Percentiles rank a stretch among this genome's conserved stretches.
These are phyloP conservation scores for Ceratosolen solmsi DNA, from an alignment of 1,140 invertebrate species.

Conservation along the genomic window DNA sequence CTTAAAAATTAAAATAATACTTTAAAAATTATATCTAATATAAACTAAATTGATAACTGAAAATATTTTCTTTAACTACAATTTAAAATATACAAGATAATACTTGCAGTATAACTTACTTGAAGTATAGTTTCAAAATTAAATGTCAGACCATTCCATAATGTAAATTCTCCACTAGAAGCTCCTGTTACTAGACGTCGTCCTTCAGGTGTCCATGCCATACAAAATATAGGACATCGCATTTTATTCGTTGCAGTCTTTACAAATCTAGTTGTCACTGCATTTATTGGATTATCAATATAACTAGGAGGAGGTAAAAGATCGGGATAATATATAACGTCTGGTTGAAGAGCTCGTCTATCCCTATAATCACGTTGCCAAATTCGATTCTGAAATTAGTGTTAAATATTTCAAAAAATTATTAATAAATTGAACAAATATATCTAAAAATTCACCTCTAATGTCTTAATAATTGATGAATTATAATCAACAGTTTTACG, in stretches of 20 bases:
- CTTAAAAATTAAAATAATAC: too few relatives aligned
- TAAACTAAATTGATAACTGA: too few relatives aligned
- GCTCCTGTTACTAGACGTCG: conserved; percentile 97
- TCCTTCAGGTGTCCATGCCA: conserved; percentile 99
- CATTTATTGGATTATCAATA: conserved; percentile 96
- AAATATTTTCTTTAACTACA: too few relatives aligned
- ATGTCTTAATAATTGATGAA: conserved; percentile 92
- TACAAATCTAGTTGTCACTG: conserved; percentile 96
- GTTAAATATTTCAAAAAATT: conserved; percentile 6
- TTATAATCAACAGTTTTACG: conserved; percentile 99
- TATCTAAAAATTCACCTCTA: conserved; percentile 79
- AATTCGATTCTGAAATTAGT: conserved; percentile 81
- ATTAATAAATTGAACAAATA: background rate
- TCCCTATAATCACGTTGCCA: conserved; percentile 96
- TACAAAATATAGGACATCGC: conserved; percentile 98
- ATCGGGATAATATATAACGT: conserved; percentile 91
- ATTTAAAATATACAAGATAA: too few relatives aligned
- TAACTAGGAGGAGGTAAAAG: conserved; percentile 91
- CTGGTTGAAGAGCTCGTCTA: conserved; percentile 89
- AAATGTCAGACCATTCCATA: conserved; percentile 99
- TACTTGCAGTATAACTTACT: conserved; percentile 67
- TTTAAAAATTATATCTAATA: too few relatives aligned
- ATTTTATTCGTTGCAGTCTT: conserved; percentile 99
- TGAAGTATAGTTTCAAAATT: conserved; percentile 99
- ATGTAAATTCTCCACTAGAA: conserved; percentile 98